Evolutionary conservation across 2,797 vertebrate species (phyloP).

Genomic region (Myotis daubentonii): DNA sequence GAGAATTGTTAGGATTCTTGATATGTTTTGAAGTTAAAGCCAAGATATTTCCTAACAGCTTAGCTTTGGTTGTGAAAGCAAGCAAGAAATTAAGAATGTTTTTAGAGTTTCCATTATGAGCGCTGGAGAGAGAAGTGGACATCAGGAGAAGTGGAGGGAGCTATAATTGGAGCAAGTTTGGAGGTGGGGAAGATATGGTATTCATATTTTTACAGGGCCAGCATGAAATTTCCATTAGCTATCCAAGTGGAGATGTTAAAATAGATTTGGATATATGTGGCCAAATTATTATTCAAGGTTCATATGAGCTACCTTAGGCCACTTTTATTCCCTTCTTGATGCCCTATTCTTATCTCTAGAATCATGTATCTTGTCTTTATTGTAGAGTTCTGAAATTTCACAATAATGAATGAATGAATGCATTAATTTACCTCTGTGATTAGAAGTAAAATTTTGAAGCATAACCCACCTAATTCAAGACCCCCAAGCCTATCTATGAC

Average conservation of each 20-base stretch:
- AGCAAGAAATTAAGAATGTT: background rate
- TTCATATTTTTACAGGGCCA: background rate
- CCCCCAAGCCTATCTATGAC: background rate
- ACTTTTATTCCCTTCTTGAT: background rate
- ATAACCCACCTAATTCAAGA: background rate
- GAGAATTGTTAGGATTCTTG: background rate
- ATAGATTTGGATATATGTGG: background rate
- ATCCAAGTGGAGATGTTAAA: background rate
- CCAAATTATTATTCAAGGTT: conserved; percentile 14
- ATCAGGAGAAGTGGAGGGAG: background rate
- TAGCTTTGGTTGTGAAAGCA: background rate
- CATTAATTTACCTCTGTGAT: background rate
- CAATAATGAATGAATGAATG: background rate
- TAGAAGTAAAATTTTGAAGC: conserved; percentile 38
- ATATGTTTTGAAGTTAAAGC: background rate
- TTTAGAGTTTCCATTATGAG: background rate
- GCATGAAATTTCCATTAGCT: background rate
- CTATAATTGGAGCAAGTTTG: background rate
- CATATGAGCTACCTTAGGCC: background rate
- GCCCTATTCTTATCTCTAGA: conserved; percentile 10
- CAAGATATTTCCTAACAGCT: background rate
- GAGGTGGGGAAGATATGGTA: background rate
- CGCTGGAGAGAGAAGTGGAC: background rate
- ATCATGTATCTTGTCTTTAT: conserved; percentile 8
- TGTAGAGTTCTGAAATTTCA: background rate